Base-by-base conservation (phyloP, 1,140 invertebrate genomes). In the Pseudomyrmex concolor region DNA sequence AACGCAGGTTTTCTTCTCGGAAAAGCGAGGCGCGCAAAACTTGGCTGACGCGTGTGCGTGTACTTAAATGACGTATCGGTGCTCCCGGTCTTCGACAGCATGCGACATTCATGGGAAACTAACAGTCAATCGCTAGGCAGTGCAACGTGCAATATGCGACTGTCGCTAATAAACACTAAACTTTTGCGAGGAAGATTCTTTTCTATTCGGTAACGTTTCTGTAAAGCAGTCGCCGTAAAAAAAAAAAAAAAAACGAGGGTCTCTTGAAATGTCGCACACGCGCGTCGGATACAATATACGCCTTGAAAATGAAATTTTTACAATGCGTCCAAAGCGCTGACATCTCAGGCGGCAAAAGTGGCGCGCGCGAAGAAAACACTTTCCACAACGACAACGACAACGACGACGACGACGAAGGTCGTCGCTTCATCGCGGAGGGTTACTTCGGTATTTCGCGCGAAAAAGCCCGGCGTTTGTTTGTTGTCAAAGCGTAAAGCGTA, bases 41-140 rank as follows among this genome's bases (percentile, higher is more conserved):
- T 34, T 22, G 59, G 19, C 54, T 51, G 72, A 67, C 62, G 54
- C 57, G 76, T 70, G 76, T 17, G 19, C 4, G 85, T 85, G 19
- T 45, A 7, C 7, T 34, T 7, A 7, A 34, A 34, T 34, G 34
- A 34, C 34, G 34, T 7, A 83, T 67, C 86, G 83, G 88, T 85
- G 90, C 89, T 90, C 78, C 78, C 86, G 84, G 34, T 89, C 66
- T 60, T 82, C 64, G 67, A 84, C 51, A 78, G 81, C 89, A 90
- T 91, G 89, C 90, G 77, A 86, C 88, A 91, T 90, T 86, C 86
- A 76, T 77, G 71, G 73, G 76, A n/a, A n/a, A 68, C 73, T 86
- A 89, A 86, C 87, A 60, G 60, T 86, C 50, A 81, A 82, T 80
- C 83, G 86, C 60, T 50, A 80, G 87, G 87, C 87, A 87, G 83